Evolutionary conservation across 1,140 invertebrate genomes (phyloP), one percentile per base, ranked within the genome.

Genomic region (Papilio xuthus): DNA sequence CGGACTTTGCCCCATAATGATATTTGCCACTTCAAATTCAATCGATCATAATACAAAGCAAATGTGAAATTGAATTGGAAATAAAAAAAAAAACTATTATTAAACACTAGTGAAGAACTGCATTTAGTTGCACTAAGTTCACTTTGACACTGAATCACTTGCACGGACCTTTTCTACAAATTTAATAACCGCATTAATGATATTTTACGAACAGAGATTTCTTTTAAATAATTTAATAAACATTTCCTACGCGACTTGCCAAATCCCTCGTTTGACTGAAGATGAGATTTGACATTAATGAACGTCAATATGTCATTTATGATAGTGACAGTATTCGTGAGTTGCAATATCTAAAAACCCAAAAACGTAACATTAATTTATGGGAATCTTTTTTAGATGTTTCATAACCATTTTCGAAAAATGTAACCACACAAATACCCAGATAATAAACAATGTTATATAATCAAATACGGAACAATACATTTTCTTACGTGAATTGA

Each of bases 1-100:
- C 79, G 91, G 87, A 92, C 87, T 91, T 84, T 93, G 92, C 83
- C 92, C 91, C 92, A 93, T 93, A 75, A 85, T 86, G 80, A 81
- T 80, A 78, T 78, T 79, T 79, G 84, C 85, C 84, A 88, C 85
- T 88, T 86, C 80, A 85, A 81, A 84, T 84, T 67, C 86, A 88
- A 88, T 84, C 83, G 81, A 88, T 76, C 80, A 88, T 80, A 81
- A 81, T 82, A 87, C 81, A 78, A 80, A 81, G 71, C 79, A 83
- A 85, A 82, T 86, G 85, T 83, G 85, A 88, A 84, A 86, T 83
- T 86, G 77, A 32, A 75, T 80, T 41, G 78, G 28, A 37, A 82
- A 37, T 1, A 37, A 37, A 37, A n/a, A 83, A 85, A 84, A 83
- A 81, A 88, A 85, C 86, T 87, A 86, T 84, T 88, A 87, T 86